Conservation (phyloP, 2,888 invertebrate species). For the Ellobium chinense region DNA sequence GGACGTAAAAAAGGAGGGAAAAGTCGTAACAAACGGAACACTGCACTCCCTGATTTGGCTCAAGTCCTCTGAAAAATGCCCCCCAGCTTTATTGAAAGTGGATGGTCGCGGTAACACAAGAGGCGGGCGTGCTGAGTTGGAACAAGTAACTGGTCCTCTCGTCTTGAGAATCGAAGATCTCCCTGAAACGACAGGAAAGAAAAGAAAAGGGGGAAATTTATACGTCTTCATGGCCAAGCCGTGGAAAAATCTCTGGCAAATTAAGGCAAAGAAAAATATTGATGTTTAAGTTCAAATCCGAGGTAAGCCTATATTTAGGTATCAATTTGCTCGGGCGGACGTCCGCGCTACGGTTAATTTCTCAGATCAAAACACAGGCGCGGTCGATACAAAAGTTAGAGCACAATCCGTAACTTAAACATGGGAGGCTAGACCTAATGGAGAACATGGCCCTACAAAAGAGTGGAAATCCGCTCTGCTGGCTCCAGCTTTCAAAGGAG, state of each 20-base stretch:
- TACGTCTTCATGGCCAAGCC: not conserved
- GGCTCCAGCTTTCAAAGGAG: not conserved
- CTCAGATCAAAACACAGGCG: not conserved
- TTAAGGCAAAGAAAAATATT: slow-evolving; percentile 1
- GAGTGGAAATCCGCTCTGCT: not conserved
- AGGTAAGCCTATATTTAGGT: not conserved
- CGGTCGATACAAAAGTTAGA: not conserved
- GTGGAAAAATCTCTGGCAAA: not conserved
- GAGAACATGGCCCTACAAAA: not conserved
- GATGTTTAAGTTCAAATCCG: not conserved
- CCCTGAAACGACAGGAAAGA: not conserved
- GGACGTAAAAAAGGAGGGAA: too few relatives aligned
- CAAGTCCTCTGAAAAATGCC: too few relatives aligned
- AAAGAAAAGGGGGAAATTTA: not conserved
- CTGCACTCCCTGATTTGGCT: too few relatives aligned
- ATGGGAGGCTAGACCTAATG: not conserved
- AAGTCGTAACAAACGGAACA: too few relatives aligned
- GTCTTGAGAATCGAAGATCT: not conserved
- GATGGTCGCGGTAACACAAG: too few relatives aligned
- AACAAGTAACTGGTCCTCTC: not conserved
- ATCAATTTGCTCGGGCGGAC: slow-evolving; percentile 9
- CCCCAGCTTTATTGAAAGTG: too few relatives aligned
- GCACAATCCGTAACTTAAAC: slow-evolving; percentile 15
- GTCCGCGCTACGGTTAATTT: slow-evolving; percentile 13
- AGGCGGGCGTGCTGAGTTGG: too few relatives aligned